These are phyloP conservation scores for Rotaria macrura DNA, from an alignment of 2,888 invertebrate species.

Conservation along the genomic window DNA sequence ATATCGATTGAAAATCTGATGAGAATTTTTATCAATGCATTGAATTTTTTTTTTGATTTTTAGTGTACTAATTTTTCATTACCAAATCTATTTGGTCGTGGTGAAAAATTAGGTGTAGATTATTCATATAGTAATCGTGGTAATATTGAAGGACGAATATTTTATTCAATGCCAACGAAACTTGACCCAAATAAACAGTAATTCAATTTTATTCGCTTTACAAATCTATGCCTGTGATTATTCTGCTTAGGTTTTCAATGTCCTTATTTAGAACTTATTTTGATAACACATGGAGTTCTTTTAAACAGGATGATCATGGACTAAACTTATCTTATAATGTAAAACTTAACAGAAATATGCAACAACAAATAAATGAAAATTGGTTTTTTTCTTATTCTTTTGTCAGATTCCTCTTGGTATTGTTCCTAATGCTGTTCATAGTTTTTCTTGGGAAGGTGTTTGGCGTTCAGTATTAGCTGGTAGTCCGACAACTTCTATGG, in stretches of 20 bases:
- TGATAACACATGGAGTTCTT: conserved; percentile 71
- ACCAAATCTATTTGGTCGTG: conserved; percentile 70
- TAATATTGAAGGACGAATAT: conserved; percentile 68
- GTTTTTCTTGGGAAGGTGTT: conserved; percentile 73
- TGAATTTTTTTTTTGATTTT: not conserved
- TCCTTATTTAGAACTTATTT: conserved; percentile 66
- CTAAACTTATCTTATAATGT: conserved; percentile 64
- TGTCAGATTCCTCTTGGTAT: conserved; percentile 20
- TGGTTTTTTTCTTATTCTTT: not conserved
- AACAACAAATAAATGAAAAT: not conserved
- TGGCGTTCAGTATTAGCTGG: conserved; percentile 65
- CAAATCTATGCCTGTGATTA: conserved; percentile 53
- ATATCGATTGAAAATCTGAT: no score
- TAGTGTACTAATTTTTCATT: conserved; percentile 26
- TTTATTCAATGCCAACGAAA: conserved; percentile 72
- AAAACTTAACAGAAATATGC: no score
- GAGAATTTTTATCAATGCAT: no score
- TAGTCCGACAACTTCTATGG: conserved; percentile 68
- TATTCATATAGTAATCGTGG: conserved; percentile 74
- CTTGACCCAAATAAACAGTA: conserved; percentile 50
- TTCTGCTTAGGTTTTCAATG: conserved; percentile 57
- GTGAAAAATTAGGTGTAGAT: conserved; percentile 67
- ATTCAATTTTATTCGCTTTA: conserved; percentile 45
- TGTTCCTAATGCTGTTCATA: conserved; percentile 54
- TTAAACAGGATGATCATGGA: conserved; percentile 67